Conservation (phyloP, 2,888 invertebrate species). For the Iselma pallidipennis region DNA sequence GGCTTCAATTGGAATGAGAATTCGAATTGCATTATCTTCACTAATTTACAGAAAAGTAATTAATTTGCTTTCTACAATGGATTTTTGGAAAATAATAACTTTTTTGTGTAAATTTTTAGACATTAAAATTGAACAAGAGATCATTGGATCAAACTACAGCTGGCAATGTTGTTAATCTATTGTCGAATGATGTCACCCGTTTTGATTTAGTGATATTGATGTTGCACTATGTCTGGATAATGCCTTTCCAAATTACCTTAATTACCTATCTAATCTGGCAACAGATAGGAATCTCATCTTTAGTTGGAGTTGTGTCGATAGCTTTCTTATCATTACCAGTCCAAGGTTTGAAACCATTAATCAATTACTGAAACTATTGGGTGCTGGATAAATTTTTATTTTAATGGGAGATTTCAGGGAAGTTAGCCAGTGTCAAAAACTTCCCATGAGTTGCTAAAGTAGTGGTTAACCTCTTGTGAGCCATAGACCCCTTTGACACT, state of each 20-base stretch:
- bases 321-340: conserved; percentile 57
- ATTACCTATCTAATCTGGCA: conserved; percentile 63
- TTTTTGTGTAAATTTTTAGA: conserved; percentile 46
- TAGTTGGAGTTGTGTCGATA: conserved; percentile 65
- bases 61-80: not conserved
- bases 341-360: no score
- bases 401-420: no score
- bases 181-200: conserved; percentile 83
- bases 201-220: conserved; percentile 73
- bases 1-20: conserved; percentile 72
- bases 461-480: no score
- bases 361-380: no score
- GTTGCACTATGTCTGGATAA: conserved; percentile 78
- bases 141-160: conserved; percentile 80
- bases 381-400: no score
- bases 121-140: conserved; percentile 65
- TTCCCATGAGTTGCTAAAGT: no score
- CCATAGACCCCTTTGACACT: no score
- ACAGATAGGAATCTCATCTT: conserved; percentile 59
- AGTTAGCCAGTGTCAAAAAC: no score
- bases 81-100: not conserved
- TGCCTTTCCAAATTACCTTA: conserved; percentile 72
- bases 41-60: conserved; percentile 66
- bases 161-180: conserved; percentile 80
- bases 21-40: conserved; percentile 76